A percentile compares a stretch with the other conserved stretches of the same genome.
These are phyloP conservation scores for Drosophila pseudoobscura DNA, from an alignment of 1,140 invertebrate genomes.

Conservation along the genomic window DNA sequence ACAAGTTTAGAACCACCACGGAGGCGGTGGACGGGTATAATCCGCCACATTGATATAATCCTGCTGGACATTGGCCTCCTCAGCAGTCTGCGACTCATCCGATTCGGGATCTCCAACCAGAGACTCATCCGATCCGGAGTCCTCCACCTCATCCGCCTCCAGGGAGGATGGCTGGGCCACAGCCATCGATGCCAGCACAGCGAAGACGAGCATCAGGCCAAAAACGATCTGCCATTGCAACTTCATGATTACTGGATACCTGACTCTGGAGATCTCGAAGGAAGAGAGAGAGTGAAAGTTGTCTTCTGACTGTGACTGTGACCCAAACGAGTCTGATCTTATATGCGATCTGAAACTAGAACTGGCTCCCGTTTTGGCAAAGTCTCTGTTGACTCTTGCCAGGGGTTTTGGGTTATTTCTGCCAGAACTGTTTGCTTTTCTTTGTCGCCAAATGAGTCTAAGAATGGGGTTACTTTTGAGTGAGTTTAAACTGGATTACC, in stretches of 20 bases:
- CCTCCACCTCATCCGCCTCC: not conserved
- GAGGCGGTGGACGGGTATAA: constrained; percentile 10
- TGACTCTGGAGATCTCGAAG: not conserved
- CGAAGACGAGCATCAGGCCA: constrained; percentile 15
- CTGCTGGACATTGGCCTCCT: not conserved
- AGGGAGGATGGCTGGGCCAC: not conserved
- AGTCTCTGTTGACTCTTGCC: constrained; percentile 3
- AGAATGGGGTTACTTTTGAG: no score
- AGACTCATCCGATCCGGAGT: not conserved
- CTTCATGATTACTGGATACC: constrained; percentile 15
- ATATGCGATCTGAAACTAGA: constrained; percentile 16
- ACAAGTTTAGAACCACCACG: constrained; percentile 37
- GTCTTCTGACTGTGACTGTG: no score
- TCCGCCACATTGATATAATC: constrained; percentile 43
- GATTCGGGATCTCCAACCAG: not conserved
- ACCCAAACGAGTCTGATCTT: not conserved
- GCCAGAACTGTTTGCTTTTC: constrained; percentile 8
- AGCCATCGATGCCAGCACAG: not conserved
- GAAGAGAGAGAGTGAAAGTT: constrained; percentile 13
- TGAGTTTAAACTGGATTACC: no score
- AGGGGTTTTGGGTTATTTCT: no score
- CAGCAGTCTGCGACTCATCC: not conserved
- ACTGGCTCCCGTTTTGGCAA: not conserved
- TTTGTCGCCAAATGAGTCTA: constrained; percentile 15
- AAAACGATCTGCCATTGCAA: constrained; percentile 2